Percentiles rank a stretch among this genome's conserved stretches.
Evolutionary conservation across 2,797 vertebrate genomes (phyloP).

Genomic region (Dermochelys coriacea): DNA sequence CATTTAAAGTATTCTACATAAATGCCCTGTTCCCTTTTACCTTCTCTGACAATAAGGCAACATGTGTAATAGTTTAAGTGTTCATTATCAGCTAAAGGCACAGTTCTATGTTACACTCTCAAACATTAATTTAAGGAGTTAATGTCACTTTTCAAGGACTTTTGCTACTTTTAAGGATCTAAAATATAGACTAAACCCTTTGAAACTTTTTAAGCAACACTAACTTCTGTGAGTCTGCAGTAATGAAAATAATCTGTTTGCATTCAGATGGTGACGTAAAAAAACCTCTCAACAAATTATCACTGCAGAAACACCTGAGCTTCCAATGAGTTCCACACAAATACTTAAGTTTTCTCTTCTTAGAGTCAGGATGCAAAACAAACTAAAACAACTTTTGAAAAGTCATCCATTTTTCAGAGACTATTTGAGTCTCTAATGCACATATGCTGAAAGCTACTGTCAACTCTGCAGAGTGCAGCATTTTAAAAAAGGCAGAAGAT

Average conservation of each 20-base stretch:
- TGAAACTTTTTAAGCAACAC: conserved; percentile 46
- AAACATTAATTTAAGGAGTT: conserved; percentile 59
- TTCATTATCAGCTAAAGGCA: conserved; percentile 77
- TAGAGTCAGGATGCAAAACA: conserved; percentile 47
- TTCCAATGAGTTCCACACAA: conserved; percentile 34
- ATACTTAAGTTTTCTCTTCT: conserved; percentile 11
- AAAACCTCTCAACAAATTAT: conserved; percentile 6
- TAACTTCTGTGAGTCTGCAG: conserved; percentile 30
- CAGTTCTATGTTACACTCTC: conserved; percentile 60
- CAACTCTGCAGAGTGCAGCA: conserved; percentile 43
- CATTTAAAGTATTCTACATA: conserved; percentile 67
- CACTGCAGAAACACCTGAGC: conserved; percentile 63
- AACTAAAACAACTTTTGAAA: conserved; percentile 73
- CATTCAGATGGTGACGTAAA: conserved; percentile 42
- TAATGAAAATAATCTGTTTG: conserved; percentile 47
- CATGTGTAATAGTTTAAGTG: conserved; percentile 76
- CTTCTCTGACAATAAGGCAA: conserved; percentile 75
- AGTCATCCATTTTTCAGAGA: conserved; percentile 47
- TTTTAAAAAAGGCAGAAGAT: conserved; percentile 23
- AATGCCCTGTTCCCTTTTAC: conserved; percentile 61
- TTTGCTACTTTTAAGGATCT: conserved; percentile 55
- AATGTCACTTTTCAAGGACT: conserved; percentile 52
- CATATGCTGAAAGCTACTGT: conserved; percentile 52
- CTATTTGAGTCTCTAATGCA: conserved; percentile 47
- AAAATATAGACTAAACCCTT: conserved; percentile 65